Percentiles rank a stretch among this genome's conserved stretches.
These are phyloP conservation scores for Tylochromis polylepis DNA, from an alignment of 2,113 vertebrate genomes.

Conservation along the genomic window DNA sequence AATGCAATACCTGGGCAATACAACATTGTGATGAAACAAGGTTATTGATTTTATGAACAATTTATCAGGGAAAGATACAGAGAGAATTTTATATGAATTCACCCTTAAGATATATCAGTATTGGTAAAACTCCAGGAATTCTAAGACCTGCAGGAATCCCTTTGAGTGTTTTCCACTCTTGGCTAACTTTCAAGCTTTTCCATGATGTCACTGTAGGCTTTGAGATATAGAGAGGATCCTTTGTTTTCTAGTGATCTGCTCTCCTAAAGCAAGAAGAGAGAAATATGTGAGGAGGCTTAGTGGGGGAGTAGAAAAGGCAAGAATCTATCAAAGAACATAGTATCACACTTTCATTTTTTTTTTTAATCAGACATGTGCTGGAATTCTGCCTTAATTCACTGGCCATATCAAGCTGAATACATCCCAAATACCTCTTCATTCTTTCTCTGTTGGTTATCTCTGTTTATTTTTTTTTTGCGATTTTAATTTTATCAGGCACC, in stretches of 20 bases:
- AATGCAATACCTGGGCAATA: neutral
- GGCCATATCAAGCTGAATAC: neutral
- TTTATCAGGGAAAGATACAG: neutral
- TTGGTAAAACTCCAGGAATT: neutral
- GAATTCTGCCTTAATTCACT: neutral
- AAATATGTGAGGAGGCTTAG: neutral
- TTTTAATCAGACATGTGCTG: neutral
- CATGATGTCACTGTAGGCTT: constrained; percentile 44
- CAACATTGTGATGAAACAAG: neutral
- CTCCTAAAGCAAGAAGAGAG: neutral
- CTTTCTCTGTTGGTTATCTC: neutral
- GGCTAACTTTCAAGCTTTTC: constrained; percentile 29
- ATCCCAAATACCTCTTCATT: neutral
- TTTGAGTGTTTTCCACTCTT: constrained; percentile 30
- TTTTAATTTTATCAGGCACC: neutral
- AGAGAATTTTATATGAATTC: neutral
- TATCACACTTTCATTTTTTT: neutral
- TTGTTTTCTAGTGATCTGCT: neutral
- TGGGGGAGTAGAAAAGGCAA: neutral
- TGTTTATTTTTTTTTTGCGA: neutral
- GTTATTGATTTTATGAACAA: neutral
- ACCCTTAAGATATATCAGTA: neutral
- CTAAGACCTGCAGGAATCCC: neutral
- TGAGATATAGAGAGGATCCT: neutral
- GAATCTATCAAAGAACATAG: constrained; percentile 6